Evolutionary conservation across 2,888 invertebrate species (phyloP).

Genomic region (Pseudanteris insignis): DNA sequence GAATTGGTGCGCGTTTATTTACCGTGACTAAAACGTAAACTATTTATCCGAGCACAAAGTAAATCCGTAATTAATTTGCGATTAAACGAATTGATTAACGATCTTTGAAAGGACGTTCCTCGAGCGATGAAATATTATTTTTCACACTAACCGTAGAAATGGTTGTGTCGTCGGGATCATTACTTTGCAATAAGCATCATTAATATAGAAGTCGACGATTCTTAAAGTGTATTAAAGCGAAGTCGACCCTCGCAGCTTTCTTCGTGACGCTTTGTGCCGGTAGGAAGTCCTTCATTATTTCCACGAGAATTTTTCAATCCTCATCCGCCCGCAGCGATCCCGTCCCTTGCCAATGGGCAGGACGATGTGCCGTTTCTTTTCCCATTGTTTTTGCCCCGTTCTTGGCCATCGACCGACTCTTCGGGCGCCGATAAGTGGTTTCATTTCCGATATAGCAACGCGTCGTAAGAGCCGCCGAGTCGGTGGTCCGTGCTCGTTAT

Average conservation of each 20-base stretch:
- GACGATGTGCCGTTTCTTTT: constrained; percentile 30
- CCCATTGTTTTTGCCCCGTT: constrained; percentile 32
- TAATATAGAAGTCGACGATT: constrained; percentile 39
- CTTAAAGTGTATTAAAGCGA: constrained; percentile 40
- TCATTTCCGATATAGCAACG: constrained; percentile 56
- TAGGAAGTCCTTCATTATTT: constrained; percentile 47
- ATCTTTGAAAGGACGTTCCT: constrained; percentile 2
- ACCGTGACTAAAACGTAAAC: no score
- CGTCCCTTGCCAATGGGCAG: constrained; percentile 42
- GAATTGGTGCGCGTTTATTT: no score
- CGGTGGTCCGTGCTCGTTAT: constrained; percentile 15
- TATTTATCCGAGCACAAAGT: no score
- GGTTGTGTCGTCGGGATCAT: constrained; percentile 26
- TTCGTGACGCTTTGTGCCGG: constrained; percentile 34
- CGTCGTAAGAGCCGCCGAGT: constrained; percentile 17
- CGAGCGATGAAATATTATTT: constrained; percentile 24
- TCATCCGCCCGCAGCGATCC: constrained; percentile 42
- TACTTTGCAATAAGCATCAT: constrained; percentile 43
- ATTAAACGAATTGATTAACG: constrained; percentile 34
- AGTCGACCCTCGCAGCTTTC: constrained; percentile 42
- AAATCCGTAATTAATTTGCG: constrained; percentile 17
- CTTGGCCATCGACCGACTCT: constrained; percentile 41
- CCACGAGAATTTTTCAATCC: constrained; percentile 44
- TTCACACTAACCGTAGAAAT: constrained; percentile 25
- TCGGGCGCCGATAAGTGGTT: constrained; percentile 61